Evolutionary conservation across 2,113 vertebrate genomes (phyloP), one percentile per base, ranked within the genome.

Genomic region (Coryphaenoides rupestris): DNA sequence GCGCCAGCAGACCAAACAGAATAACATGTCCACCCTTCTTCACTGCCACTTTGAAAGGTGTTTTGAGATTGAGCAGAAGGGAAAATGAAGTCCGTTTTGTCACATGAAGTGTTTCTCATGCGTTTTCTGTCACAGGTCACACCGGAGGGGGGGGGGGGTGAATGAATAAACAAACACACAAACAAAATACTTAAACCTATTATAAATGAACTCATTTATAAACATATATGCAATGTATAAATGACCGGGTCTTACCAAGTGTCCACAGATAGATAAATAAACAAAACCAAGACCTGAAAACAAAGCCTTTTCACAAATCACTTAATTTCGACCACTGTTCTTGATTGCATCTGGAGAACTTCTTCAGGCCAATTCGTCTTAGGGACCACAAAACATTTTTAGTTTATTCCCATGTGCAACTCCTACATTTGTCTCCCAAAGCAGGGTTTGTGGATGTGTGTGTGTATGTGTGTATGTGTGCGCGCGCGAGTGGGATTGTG

Each of bases 1-100:
- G 94, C 94, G 94, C 93, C 95, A 91, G 91, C 87, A 90, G 87
- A 87, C 90, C 92, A 92, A 92, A 83, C 75, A 92, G 86, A 93
- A 82, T n/a, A n/a, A 80, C 87, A 86, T 93, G 91, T 87, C 86
- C 33, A 40, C 33, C n/a, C n/a, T 13, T 40, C 6, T 40, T 40
- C 33, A 12, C 33, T 40, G 33, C 13, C n/a, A 40, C 13, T 40
- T 40, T 40, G 9, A 2, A 40, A 7, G 9, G 13, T 40, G 13
- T 40, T n/a, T 40, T 40, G 33, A 40, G 7, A 40, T 40, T 40
- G 9, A 40, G 33, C 13, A 12, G 33, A 40, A 40, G 33, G 10
- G 10, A 33, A 33, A 10, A 40, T 12, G 13, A 40, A 7, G 33
- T 40, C 33, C 33, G 13, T 40, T 40, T 40, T 40, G 33, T 40